phyloP scores from a whole-genome alignment of 2,113 vertebrate genomes.

The Sphaerodactylus townsendi region DNA sequence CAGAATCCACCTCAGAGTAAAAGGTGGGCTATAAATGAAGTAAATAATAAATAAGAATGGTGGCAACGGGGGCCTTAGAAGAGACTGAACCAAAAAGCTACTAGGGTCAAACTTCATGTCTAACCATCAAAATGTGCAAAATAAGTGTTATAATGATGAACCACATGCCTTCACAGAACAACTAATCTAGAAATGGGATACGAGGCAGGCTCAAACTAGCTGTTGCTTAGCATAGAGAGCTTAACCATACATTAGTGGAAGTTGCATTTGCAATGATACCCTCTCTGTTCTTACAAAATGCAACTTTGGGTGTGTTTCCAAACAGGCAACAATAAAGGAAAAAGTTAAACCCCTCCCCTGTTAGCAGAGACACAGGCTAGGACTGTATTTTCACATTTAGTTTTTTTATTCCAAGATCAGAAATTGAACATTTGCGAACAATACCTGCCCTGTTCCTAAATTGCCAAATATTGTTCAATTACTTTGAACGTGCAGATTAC shows the following conservation, averaged over 20 bases:
- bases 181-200: neutral
- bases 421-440: slow-evolving; percentile 11
- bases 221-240: neutral
- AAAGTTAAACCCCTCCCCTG: too few relatives aligned
- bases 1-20: too few relatives aligned
- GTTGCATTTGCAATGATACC: neutral
- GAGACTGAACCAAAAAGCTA: too few relatives aligned
- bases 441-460: neutral
- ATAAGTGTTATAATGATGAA: neutral
- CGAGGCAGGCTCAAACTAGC: neutral
- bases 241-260: neutral
- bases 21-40: too few relatives aligned
- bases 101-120: neutral
- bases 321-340: neutral
- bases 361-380: neutral
- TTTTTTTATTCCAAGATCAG: neutral
- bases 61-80: neutral
- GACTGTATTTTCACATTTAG: neutral
- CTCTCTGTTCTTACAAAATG: neutral
- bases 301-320: neutral
- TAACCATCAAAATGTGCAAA: neutral
- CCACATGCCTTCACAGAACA: neutral
- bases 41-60: neutral
- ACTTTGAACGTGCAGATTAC: slow-evolving; percentile 17
- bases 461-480: slow-evolving; percentile 14